phyloP scores from a whole-genome alignment of 2,888 invertebrate genomes.

The Xanthia icteritia region DNA sequence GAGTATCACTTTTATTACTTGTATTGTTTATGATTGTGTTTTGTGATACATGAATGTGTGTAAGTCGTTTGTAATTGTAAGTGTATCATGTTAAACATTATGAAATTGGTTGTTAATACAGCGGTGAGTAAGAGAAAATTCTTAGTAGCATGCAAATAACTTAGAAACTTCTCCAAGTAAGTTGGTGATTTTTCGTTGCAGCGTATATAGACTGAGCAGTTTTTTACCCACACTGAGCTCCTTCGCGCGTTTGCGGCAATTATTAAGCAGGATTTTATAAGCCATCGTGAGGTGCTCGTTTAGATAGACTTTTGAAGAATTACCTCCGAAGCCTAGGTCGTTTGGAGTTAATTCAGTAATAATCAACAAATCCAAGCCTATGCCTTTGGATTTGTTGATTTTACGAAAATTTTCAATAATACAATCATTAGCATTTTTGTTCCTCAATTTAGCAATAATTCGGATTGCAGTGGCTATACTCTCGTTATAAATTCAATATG shows the following conservation, averaged over 20 bases:
- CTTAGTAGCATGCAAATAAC: neutral
- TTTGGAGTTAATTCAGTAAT: too few species aligned
- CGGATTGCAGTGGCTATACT: neutral
- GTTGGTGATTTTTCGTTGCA: too few species aligned
- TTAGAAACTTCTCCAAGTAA: neutral
- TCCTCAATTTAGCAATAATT: conserved; percentile 1
- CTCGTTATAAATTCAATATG: neutral
- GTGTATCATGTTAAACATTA: neutral
- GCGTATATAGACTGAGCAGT: neutral
- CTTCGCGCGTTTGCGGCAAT: neutral
- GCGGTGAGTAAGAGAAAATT: neutral
- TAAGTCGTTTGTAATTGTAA: neutral
- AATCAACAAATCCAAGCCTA: too few species aligned
- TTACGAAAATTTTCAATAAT: neutral
- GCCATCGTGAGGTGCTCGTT: conserved; percentile 4
- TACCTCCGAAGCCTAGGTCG: neutral
- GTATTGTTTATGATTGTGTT: too few species aligned
- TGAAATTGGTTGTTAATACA: neutral
- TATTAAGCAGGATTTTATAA: neutral
- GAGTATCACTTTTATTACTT: neutral
- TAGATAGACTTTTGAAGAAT: neutral
- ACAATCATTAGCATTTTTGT: neutral
- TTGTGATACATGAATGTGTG: neutral
- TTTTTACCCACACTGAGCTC: conserved; percentile 12
- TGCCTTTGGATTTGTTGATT: neutral